Evolutionary conservation across 2,797 vertebrate species (phyloP).

Genomic region (Sparidentex hasta): DNA sequence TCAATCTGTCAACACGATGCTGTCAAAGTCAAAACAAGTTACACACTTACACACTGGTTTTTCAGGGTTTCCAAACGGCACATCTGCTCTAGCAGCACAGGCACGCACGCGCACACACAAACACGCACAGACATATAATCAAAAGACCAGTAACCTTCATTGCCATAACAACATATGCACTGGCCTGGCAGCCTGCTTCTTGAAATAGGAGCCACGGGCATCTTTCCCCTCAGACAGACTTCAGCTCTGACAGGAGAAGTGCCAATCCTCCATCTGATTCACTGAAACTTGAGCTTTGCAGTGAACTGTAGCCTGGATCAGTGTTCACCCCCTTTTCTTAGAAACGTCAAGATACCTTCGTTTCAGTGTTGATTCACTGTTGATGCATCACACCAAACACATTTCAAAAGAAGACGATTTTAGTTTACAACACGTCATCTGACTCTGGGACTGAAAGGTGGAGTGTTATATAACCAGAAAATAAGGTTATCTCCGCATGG

Average conservation of each 20-base stretch:
- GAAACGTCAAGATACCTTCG: slow-evolving; percentile 42
- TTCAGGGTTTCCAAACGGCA: slow-evolving; percentile 13
- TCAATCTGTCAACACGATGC: background rate
- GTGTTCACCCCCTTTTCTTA: background rate
- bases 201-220: slow-evolving; percentile 63
- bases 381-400: slow-evolving; percentile 11
- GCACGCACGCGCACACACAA: background rate
- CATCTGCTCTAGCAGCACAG: slow-evolving; percentile 44
- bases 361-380: slow-evolving; percentile 10
- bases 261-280: slow-evolving; percentile 62
- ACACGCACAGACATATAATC: slow-evolving; percentile 31
- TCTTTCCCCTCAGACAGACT: slow-evolving; percentile 50
- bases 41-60: background rate
- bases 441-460: background rate
- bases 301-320: slow-evolving; percentile 44
- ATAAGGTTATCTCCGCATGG: background rate
- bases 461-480: background rate
- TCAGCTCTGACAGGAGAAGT: slow-evolving; percentile 27
- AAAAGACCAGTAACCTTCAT: slow-evolving; percentile 44
- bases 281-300: slow-evolving; percentile 53
- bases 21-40: background rate
- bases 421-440: background rate
- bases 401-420: slow-evolving; percentile 10
- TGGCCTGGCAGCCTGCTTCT: slow-evolving; percentile 53
- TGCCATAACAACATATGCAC: slow-evolving; percentile 76